A percentile compares a stretch with the other conserved stretches of the same genome.
Conservation (phyloP, 2,888 invertebrate genomes). For the Epistrophella euchroma region DNA sequence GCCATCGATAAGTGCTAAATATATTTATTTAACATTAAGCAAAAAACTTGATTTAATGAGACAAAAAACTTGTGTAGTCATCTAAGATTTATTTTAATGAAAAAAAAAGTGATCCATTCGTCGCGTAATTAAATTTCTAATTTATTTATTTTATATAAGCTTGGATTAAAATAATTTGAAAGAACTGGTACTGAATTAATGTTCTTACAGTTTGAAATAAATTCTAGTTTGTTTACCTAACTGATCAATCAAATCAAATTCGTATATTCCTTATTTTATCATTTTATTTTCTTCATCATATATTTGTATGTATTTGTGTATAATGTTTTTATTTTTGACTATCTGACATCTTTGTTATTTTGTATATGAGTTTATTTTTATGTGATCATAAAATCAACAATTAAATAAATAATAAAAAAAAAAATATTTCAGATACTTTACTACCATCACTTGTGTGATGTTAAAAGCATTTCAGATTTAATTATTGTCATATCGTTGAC, state of each 20-base stretch:
- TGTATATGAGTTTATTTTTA: background rate
- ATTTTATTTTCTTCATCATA: background rate
- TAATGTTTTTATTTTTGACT: background rate
- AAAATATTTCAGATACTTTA: background rate
- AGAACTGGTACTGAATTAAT: background rate
- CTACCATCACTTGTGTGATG: too few relatives aligned
- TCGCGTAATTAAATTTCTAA: background rate
- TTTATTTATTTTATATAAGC: background rate
- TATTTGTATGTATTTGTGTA: background rate
- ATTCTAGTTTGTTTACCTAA: background rate
- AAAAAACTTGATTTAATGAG: too few relatives aligned
- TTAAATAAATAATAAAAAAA: background rate
- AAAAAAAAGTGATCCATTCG: background rate
- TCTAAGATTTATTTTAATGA: too few relatives aligned
- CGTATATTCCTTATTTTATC: background rate
- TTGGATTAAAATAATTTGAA: background rate
- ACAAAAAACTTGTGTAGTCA: too few relatives aligned
- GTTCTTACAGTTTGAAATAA: background rate
- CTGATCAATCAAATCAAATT: background rate
- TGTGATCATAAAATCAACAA: background rate
- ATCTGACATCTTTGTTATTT: background rate
- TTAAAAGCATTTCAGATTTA: background rate
- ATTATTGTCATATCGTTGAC: constrained; percentile 24
- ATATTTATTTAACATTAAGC: too few relatives aligned
- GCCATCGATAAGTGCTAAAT: too few relatives aligned